These are phyloP conservation scores for Euzetes globulus DNA, from an alignment of 2,888 invertebrate genomes.

Conservation along the genomic window DNA sequence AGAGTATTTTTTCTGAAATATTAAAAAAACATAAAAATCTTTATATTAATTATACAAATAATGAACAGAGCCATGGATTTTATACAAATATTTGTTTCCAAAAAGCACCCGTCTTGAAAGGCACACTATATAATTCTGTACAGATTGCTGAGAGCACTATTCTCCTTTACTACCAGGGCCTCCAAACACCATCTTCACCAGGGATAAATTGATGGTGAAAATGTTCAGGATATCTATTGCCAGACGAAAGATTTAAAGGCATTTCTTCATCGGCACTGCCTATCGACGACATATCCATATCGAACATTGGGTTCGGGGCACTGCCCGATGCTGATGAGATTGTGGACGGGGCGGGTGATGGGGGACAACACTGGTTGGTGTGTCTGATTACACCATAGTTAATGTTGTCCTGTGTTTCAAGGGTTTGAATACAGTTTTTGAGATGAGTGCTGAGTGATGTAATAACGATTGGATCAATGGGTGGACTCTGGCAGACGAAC, in stretches of 20 bases:
- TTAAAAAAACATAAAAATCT: no score
- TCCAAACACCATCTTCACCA: not conserved
- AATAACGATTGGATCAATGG: not conserved
- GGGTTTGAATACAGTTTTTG: not conserved
- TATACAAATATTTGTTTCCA: no score
- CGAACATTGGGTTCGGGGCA: not conserved
- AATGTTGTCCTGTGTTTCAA: not conserved
- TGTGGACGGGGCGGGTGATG: not conserved
- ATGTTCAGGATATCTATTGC: not conserved
- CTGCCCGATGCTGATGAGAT: not conserved
- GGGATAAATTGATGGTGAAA: not conserved
- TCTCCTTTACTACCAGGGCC: not conserved
- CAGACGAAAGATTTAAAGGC: not conserved
- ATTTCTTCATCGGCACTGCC: constrained; percentile 5
- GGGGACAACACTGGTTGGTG: not conserved
- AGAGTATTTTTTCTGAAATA: no score
- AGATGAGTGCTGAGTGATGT: not conserved
- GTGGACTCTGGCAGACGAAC: not conserved
- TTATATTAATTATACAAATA: no score
- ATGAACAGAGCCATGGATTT: no score
- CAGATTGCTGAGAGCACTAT: not conserved
- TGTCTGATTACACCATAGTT: not conserved
- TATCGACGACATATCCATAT: not conserved
- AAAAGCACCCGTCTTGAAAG: not conserved
- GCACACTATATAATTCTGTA: not conserved